Conservation (phyloP, 2,888 invertebrate species). For the Luperina testacea region DNA sequence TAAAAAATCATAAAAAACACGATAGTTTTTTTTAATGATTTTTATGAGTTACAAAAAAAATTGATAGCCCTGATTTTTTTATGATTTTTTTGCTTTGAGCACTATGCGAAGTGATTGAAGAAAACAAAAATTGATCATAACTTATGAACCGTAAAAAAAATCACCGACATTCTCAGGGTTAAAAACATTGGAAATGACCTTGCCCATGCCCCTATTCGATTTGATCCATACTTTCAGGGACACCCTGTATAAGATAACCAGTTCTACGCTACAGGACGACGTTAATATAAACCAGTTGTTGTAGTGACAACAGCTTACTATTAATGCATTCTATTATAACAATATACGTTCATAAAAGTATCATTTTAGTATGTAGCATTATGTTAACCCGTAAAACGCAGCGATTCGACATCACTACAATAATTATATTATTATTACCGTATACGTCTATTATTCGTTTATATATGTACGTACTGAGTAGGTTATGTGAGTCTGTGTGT, state of each 20-base stretch:
- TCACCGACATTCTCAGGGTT: too few relatives aligned
- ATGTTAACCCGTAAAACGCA: conserved; percentile 55
- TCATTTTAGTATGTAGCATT: conserved; percentile 51
- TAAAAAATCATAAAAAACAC: too few relatives aligned
- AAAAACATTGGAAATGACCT: too few relatives aligned
- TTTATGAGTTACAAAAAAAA: too few relatives aligned
- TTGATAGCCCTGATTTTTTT: too few relatives aligned
- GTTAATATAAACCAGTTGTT: conserved; percentile 11
- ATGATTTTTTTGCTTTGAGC: too few relatives aligned
- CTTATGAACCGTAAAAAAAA: too few relatives aligned
- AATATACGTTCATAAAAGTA: conserved; percentile 54
- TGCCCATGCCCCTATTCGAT: too few relatives aligned
- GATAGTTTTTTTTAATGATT: too few relatives aligned
- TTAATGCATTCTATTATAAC: conserved; percentile 39
- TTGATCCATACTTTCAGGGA: too few relatives aligned
- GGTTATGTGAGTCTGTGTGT: conserved; percentile 63
- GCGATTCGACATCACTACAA: conserved; percentile 55
- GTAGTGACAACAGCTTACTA: conserved; percentile 18
- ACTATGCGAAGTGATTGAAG: too few relatives aligned
- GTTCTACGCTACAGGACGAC: conserved; percentile 9
- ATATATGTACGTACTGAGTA: conserved; percentile 26
- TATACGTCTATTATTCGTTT: conserved; percentile 49
- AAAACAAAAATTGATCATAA: too few relatives aligned
- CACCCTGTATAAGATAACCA: conserved; percentile 9
- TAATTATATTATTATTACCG: conserved; percentile 50